A percentile compares a stretch with the other conserved stretches of the same genome.
Conservation (phyloP, 2,797 vertebrate species). For the Xerus rutilus region DNA sequence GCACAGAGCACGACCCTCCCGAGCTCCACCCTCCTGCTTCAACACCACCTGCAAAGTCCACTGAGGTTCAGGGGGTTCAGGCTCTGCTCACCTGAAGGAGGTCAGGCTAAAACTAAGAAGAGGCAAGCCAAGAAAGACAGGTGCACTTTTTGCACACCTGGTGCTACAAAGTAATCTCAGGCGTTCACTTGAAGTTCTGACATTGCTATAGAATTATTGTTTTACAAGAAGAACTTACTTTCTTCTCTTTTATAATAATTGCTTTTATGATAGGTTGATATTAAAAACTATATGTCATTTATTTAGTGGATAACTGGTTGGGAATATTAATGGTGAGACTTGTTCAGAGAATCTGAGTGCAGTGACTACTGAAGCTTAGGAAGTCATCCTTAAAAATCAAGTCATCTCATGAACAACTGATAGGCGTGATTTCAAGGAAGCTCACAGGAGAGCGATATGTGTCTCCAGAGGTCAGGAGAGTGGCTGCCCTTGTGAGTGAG, state of each 20-base stretch:
- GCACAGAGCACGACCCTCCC: neutral
- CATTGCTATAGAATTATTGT: neutral
- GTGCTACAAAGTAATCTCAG: too few relatives aligned
- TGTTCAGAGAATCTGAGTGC: neutral
- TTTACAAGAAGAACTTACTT: neutral
- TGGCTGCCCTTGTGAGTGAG: neutral
- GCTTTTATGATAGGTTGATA: neutral
- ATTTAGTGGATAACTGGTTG: neutral
- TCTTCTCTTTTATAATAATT: neutral
- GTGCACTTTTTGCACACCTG: neutral
- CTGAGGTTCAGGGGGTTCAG: neutral
- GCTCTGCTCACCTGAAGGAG: neutral
- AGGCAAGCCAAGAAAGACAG: neutral
- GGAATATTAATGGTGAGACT: neutral
- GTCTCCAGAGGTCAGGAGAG: neutral
- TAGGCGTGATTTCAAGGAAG: neutral
- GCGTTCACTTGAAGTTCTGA: too few relatives aligned
- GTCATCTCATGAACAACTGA: neutral
- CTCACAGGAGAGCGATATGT: neutral
- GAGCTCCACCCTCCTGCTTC: neutral
- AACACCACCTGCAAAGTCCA: too few relatives aligned
- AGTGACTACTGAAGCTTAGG: conserved; percentile 35
- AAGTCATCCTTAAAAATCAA: neutral
- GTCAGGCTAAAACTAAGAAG: neutral
- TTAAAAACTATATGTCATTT: neutral